Conservation (phyloP, 1,140 invertebrate species). For the Papilio machaon region DNA sequence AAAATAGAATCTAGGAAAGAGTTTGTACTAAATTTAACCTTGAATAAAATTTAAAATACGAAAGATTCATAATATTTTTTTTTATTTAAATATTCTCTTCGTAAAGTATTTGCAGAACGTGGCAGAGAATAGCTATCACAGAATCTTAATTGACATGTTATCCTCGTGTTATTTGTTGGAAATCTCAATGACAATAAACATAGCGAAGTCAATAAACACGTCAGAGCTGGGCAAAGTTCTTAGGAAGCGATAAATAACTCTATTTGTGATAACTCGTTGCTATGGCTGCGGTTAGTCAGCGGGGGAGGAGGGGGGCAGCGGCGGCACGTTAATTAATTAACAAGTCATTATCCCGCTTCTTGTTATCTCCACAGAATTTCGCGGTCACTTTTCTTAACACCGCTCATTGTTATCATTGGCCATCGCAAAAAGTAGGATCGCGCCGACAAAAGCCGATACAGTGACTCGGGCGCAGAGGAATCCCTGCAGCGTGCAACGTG, state of each 20-base stretch:
- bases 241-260: not conserved
- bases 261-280: not conserved
- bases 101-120: no score
- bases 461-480: slow-evolving; percentile 72
- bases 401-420: slow-evolving; percentile 77
- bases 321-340: slow-evolving; percentile 74
- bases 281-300: not conserved
- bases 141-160: no score
- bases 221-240: not conserved
- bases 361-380: slow-evolving; percentile 70
- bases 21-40: no score
- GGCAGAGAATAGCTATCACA: no score
- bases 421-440: slow-evolving; percentile 76
- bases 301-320: not conserved
- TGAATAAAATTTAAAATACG: no score
- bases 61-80: no score
- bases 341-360: slow-evolving; percentile 69
- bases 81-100: no score
- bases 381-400: slow-evolving; percentile 72
- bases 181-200: not conserved
- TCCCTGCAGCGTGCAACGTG: slow-evolving; percentile 45
- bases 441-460: slow-evolving; percentile 79
- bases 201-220: not conserved
- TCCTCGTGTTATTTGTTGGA: not conserved
- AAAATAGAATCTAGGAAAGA: no score